Conservation (phyloP, 2,797 vertebrate genomes). For the Zenarchopterus dispar region DNA sequence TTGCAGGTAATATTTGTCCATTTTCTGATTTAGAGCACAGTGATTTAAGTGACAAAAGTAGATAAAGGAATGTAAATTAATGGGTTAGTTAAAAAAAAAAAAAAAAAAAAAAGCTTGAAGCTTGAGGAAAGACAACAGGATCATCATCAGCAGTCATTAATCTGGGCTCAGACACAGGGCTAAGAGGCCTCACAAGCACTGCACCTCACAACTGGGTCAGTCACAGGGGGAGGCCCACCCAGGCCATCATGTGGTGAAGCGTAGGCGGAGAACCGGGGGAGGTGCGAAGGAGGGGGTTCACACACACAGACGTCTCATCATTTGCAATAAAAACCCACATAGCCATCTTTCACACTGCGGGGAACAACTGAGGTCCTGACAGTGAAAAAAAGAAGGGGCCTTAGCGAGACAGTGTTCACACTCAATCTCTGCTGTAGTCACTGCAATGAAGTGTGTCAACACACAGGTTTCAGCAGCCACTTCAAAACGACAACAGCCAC, state of each 20-base stretch:
- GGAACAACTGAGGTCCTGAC: slow-evolving; percentile 61
- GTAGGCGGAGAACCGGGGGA: slow-evolving; percentile 60
- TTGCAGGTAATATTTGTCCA: too few relatives aligned
- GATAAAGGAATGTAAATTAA: slow-evolving; percentile 34
- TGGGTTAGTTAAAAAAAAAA: slow-evolving; percentile 33
- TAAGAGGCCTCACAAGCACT: slow-evolving; percentile 79
- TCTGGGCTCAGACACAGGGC: slow-evolving; percentile 85
- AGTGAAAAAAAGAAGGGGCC: slow-evolving; percentile 31
- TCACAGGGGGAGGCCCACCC: slow-evolving; percentile 79
- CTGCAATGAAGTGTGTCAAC: slow-evolving; percentile 4
- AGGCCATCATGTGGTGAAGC: slow-evolving; percentile 80
- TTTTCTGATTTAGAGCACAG: slow-evolving; percentile 18
- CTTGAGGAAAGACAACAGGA: slow-evolving; percentile 70
- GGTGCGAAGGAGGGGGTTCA: slow-evolving; percentile 52
- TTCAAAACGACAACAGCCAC: slow-evolving; percentile 49
- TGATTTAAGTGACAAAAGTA: slow-evolving; percentile 27
- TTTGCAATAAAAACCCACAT: slow-evolving; percentile 62
- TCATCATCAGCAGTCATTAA: slow-evolving; percentile 84
- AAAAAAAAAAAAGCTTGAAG: slow-evolving; percentile 48
- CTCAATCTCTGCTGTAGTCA: slow-evolving; percentile 39
- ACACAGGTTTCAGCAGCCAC: slow-evolving; percentile 41
- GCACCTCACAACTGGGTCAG: slow-evolving; percentile 83
- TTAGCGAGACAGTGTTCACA: slow-evolving; percentile 33
- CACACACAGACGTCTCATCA: slow-evolving; percentile 63
- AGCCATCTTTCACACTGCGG: slow-evolving; percentile 61